These are phyloP conservation scores for Pristis pectinata DNA, from an alignment of 2,797 vertebrate species.

Conservation along the genomic window DNA sequence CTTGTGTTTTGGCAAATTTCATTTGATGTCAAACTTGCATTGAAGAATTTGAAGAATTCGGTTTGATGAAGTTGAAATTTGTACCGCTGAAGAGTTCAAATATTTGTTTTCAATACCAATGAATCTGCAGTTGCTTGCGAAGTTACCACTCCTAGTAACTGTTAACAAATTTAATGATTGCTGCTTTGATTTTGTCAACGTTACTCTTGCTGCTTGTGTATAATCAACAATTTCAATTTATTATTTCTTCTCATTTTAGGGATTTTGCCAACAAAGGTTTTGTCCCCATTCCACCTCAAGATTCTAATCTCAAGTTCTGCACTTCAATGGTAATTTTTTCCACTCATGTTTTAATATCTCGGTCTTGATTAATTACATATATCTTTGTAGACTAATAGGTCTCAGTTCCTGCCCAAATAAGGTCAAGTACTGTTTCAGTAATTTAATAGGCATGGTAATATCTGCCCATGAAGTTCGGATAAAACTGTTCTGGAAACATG, in stretches of 20 bases:
- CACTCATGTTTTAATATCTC: constrained; percentile 27
- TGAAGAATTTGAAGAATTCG: too few species aligned
- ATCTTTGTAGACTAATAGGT: constrained; percentile 28
- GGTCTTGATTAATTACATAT: neutral
- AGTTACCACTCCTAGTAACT: neutral
- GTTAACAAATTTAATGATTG: neutral
- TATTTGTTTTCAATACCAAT: neutral
- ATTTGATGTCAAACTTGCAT: neutral
- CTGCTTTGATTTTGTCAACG: neutral
- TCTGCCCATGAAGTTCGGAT: constrained; percentile 28
- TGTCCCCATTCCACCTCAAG: constrained; percentile 16
- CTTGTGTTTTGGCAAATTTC: neutral
- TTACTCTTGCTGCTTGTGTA: neutral
- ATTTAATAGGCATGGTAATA: constrained; percentile 36
- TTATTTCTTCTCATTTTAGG: constrained; percentile 31
- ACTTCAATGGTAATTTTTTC: constrained; percentile 30
- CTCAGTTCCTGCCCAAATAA: constrained; percentile 22
- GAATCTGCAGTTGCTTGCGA: neutral
- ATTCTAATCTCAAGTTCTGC: constrained; percentile 5
- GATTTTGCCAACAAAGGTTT: neutral
- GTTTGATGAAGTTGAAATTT: neutral
- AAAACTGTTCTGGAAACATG: constrained; percentile 44
- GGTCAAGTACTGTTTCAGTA: neutral
- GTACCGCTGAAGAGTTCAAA: neutral
- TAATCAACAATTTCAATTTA: constrained; percentile 14